phyloP scores from a whole-genome alignment of 2,888 invertebrate genomes.

The Lepetodrilus schrolli region DNA sequence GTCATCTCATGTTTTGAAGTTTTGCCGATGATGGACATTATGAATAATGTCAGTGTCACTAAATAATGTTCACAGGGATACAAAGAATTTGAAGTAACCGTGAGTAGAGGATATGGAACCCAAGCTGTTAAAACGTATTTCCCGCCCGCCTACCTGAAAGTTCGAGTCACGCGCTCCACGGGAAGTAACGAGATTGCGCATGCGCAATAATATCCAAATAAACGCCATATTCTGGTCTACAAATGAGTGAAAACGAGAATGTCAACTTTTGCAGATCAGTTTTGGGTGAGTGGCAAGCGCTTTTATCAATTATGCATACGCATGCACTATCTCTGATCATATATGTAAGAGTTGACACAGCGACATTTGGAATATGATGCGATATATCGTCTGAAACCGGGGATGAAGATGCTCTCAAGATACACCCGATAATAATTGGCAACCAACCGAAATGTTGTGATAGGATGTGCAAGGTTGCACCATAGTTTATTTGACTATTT shows the following conservation, averaged over 20 bases:
- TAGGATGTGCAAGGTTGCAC: no score
- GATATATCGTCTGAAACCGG: not conserved
- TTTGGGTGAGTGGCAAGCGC: conserved; percentile 62
- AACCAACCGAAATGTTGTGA: no score
- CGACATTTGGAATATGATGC: not conserved
- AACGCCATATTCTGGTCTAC: conserved; percentile 66
- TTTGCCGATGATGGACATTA: no score
- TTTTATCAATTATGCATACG: not conserved
- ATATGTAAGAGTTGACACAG: not conserved
- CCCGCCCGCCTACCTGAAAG: not conserved
- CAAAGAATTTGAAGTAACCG: no score
- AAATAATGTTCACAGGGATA: no score
- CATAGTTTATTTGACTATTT: not conserved
- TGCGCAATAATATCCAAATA: conserved; percentile 65
- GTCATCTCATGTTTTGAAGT: no score
- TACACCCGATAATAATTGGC: no score
- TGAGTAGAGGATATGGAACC: no score
- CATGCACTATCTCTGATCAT: not conserved
- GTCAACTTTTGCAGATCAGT: conserved; percentile 70
- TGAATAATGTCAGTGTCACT: no score
- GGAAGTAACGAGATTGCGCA: conserved; percentile 42
- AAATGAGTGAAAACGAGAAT: conserved; percentile 48
- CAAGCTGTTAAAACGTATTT: no score
- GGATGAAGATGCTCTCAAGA: conserved; percentile 22
- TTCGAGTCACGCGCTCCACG: not conserved